Percentiles rank a stretch among this genome's conserved stretches.
Evolutionary conservation across 1,140 invertebrate genomes (phyloP).

Genomic region (Eciton burchellii): DNA sequence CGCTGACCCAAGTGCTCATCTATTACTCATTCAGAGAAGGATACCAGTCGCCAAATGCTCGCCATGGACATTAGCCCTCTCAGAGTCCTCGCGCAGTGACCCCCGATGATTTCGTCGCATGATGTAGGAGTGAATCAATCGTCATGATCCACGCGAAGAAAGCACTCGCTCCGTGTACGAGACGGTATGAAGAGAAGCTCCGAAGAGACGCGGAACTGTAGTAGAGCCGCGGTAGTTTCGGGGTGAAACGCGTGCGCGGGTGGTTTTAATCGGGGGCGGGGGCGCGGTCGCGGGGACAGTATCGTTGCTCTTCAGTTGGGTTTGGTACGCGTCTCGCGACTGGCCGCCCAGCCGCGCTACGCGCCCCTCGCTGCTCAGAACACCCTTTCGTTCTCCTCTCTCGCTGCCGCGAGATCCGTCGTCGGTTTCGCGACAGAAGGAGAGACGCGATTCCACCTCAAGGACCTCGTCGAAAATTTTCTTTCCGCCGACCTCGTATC

Average conservation of each 20-base stretch:
- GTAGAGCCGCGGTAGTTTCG: slow-evolving; percentile 69
- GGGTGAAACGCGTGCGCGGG: slow-evolving; percentile 81
- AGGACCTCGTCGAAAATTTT: slow-evolving; percentile 19
- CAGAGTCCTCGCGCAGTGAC: not conserved
- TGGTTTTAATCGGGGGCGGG: slow-evolving; percentile 78
- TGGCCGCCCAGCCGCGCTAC: slow-evolving; percentile 68
- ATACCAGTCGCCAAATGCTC: not conserved
- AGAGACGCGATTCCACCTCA: not conserved
- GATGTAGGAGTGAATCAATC: slow-evolving; percentile 41
- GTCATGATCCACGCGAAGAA: slow-evolving; percentile 30
- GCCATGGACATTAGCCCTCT: not conserved
- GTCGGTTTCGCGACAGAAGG: not conserved
- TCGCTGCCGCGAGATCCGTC: not conserved
- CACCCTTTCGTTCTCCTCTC: not conserved
- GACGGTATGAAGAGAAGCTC: slow-evolving; percentile 30
- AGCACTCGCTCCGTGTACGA: not conserved
- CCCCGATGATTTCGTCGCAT: slow-evolving; percentile 6
- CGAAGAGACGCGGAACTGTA: slow-evolving; percentile 64
- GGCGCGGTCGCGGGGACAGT: slow-evolving; percentile 79
- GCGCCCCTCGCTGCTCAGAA: slow-evolving; percentile 23
- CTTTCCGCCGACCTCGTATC: slow-evolving; percentile 32
- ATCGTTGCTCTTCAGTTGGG: slow-evolving; percentile 81
- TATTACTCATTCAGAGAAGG: not conserved
- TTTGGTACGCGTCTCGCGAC: slow-evolving; percentile 82
- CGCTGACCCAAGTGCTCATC: not conserved